Percentiles rank a stretch among this genome's conserved stretches.
Conservation (phyloP, 2,888 invertebrate genomes). For the Eugnorisma glareosa region DNA sequence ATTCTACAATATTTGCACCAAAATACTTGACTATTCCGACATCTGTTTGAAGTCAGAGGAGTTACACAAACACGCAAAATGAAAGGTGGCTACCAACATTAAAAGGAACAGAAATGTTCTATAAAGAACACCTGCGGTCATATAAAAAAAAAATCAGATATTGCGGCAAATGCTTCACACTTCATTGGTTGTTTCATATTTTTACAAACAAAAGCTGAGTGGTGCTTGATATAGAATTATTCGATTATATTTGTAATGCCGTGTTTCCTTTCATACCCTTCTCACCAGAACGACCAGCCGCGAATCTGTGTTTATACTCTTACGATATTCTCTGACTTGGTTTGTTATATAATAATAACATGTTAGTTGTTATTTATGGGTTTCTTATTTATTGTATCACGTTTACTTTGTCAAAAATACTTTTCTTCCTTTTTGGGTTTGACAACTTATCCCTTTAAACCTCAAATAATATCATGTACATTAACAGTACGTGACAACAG, state of each 20-base stretch:
- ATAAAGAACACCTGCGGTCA: conserved; percentile 86
- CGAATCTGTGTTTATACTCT: conserved; percentile 62
- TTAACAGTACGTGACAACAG: conserved; percentile 1
- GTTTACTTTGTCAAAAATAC: conserved; percentile 26
- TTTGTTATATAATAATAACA: conserved; percentile 41
- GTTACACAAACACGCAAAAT: conserved; percentile 68
- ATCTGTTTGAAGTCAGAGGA: conserved; percentile 37
- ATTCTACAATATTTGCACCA: no score
- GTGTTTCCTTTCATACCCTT: conserved; percentile 76
- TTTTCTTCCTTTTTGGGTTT: background rate
- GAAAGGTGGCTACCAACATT: conserved; percentile 77
- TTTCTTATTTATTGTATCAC: conserved; percentile 36
- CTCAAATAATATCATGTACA: conserved; percentile 1
- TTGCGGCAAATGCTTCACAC: conserved; percentile 78
- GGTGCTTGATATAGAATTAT: conserved; percentile 73
- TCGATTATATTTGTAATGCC: conserved; percentile 73
- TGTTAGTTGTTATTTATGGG: conserved; percentile 47
- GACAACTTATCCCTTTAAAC: background rate
- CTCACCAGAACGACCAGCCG: conserved; percentile 73
- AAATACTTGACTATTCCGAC: conserved; percentile 25
- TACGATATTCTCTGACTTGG: conserved; percentile 53
- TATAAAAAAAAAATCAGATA: conserved; percentile 78
- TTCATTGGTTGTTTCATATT: conserved; percentile 78
- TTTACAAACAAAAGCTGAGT: conserved; percentile 64
- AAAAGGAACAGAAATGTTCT: conserved; percentile 77